Evolutionary conservation across 2,888 invertebrate species (phyloP), one percentile per base, ranked within the genome.

Genomic region (Agriopis marginaria): DNA sequence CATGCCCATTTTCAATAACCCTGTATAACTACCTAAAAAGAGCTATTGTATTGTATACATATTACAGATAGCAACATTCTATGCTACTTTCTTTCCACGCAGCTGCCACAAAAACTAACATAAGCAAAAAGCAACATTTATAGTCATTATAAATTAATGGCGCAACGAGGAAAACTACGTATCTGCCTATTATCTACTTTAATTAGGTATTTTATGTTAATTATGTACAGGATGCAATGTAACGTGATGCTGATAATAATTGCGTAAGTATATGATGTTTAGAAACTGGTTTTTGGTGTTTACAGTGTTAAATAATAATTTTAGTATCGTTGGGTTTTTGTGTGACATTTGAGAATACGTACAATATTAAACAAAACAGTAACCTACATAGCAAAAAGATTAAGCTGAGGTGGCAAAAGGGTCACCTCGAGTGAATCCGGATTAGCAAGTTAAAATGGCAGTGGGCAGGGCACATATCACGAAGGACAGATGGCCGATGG

Each of bases 171-270:
- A 91, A 91, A 92, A 90, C 83, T 78, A 68, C 79, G 75, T 79
- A 81, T 81, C 83, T 77, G 75, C 75, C 86, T 81, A 88, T 91
- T 89, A 92, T 89, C 87, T 86, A 82, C 79, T 79, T 81, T 92
- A 93, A 93, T 93, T 84, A 92, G 89, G 80, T 91, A 88, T 89
- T 90, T 91, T 89, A 92, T 91, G 89, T 84, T 92, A 90, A 93
- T 92, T 89, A 89, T 82, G 74, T 81, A 80, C 90, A 90, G 92
- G 92, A 92, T 89, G 90, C 87, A 85, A 80, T 82, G 83, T 82
- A 83, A 83, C 83, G 77, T 70, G 71, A 77, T 78, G 79, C 81
- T 81, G 82, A 80, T 66, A 69, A 88, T 90, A 90, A 92, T 91
- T 91, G 89, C 84, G 85, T 42, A 32, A 32, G 32, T 32, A 32